Evolutionary conservation across 1,140 invertebrate species (phyloP), one percentile per base, ranked within the genome.

Genomic region (Diachasmimorpha longicaudata): DNA sequence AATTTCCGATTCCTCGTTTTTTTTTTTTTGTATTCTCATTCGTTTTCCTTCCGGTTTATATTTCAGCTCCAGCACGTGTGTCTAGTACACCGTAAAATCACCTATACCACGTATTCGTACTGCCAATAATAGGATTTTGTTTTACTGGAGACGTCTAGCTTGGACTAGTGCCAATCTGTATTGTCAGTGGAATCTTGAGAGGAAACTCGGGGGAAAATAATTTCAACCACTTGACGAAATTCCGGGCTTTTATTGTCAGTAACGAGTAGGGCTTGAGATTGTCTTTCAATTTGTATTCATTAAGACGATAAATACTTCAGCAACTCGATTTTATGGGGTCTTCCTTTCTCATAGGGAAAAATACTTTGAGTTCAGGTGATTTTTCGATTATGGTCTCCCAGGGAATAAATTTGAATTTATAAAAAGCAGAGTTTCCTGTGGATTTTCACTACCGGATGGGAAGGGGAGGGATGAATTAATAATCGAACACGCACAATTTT

Each of bases 41-140:
- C 58, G 10, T 63, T 23, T 25, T 63, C 21, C 21, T 14, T 63
- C 4, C 6, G 58, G 58, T 25, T 63, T 63, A 63, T 31, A 25
- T 63, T 63, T 25, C 58, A 23, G 11, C 23, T 63, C 8, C 58
- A 63, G 58, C 31, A 68, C 36, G 66, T 68, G 66, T 39, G 66
- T 10, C 10, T n/a, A 68, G 1, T 16, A 4, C 31, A 37, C 31
- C 9, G 36, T 39, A 68, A 68, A 68, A 68, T 68, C 31, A 37
- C 36, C 66, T n/a, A 68, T 68, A 68, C 36, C n/a, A n/a, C 58
- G 58, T 16, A 1, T 39, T 37, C 14, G 4, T 66, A 0, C 14
- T n/a, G 14, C 36, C 66, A 68, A 68, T 68, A 68, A 68, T 68
- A 39, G 66, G 66, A n/a, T 39, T n/a, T 68, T 68, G 66, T 68